Evolutionary conservation across 2,888 invertebrate genomes (phyloP).

Genomic region (Aromia moschata): DNA sequence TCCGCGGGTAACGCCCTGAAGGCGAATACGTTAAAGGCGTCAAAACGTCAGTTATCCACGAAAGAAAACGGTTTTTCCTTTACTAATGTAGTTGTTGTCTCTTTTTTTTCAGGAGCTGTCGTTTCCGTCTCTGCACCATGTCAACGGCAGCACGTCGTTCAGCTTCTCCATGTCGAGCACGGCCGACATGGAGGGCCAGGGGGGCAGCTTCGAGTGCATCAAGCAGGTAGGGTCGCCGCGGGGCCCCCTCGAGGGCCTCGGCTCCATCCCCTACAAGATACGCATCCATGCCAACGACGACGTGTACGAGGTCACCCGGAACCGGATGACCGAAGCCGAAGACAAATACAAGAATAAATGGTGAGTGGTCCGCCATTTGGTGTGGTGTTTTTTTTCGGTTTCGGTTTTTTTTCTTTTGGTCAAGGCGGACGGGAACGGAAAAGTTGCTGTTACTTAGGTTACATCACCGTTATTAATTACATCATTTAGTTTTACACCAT

Average conservation of each 20-base stretch:
- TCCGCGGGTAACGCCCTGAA: no score
- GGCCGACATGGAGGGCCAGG: conserved; percentile 81
- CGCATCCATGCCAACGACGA: conserved; percentile 95
- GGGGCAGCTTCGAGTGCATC: conserved; percentile 94
- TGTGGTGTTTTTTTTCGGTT: no score
- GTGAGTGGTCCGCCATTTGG: no score
- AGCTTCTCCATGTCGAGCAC: conserved; percentile 82
- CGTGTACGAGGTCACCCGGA: conserved; percentile 91
- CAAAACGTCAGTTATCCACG: no score
- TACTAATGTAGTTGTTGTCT: conserved; percentile 26
- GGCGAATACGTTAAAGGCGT: no score
- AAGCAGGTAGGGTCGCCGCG: conserved; percentile 68
- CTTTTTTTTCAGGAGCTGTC: conserved; percentile 74
- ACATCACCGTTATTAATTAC: no score
- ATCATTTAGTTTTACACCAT: no score
- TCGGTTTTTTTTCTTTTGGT: no score
- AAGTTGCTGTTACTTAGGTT: no score
- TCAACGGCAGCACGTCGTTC: conserved; percentile 70
- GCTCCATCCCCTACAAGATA: conserved; percentile 87
- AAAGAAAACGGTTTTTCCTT: no score
- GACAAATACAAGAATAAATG: conserved; percentile 94
- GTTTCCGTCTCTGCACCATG: conserved; percentile 72
- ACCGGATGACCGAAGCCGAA: conserved; percentile 91
- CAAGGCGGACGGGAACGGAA: no score
- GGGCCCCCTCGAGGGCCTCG: conserved; percentile 80